Base-by-base conservation (phyloP, 1,140 invertebrate genomes). In the Luehdorfia chinensis region DNA sequence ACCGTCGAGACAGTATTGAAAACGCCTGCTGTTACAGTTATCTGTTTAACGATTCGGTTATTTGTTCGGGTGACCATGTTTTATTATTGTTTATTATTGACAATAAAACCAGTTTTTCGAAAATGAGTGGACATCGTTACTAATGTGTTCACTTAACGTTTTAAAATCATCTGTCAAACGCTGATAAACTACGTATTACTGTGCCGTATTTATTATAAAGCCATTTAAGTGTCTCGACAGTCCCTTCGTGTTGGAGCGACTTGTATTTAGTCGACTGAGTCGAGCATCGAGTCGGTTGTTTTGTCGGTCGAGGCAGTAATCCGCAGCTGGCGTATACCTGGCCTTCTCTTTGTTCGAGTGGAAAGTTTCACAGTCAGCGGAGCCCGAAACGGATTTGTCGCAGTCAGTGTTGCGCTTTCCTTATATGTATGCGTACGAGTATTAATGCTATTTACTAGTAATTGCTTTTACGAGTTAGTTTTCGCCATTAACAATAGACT, bases 261-360 rank as follows among this genome's bases (percentile, higher is more conserved):
- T 56, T 21, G 43, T 55, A 30, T 52, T 45, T 47, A 27, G 47
- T 55, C 58, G 60, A 67, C 53, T 33, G 15, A 21, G 55, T 70
- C 45, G 66, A 11, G 46, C 47, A 44, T 48, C 39, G 28, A 32
- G 58, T 73, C 52, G 55, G 54, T 43, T 47, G 65, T 62, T 61
- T 47, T 43, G 66, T 74, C 50, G 59, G 50, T 39, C 54, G 45
- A 49, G 52, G 50, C 53, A 55, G 63, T 79, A 79, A 76, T 75
- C 74, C 67, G 63, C 75, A 76, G 74, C 72, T 72, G 79, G 53
- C 77, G 66, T 70, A 47, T 84, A 78, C 77, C 79, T 81, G 71
- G 49, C 47, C 58, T 60, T 65, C 58, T 76, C 78, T 83, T 81
- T 78, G 79, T 77, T 69, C 66, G 60, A 62, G 61, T 69, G 72